These are phyloP conservation scores for Urocyon cinereoargenteus DNA, from an alignment of 2,797 vertebrate species.

Conservation along the genomic window DNA sequence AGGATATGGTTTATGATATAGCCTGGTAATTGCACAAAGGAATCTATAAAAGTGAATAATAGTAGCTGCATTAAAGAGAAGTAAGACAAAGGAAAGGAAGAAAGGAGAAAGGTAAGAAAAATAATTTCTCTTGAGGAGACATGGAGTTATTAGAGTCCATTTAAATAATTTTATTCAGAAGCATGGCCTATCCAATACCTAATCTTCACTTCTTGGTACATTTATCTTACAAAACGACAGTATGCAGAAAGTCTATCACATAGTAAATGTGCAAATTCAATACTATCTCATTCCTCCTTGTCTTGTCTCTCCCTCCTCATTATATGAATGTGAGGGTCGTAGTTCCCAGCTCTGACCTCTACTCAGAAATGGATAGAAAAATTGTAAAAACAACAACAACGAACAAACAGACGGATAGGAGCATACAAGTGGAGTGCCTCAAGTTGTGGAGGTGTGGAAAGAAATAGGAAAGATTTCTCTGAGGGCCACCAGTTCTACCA, in stretches of 20 bases:
- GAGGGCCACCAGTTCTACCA: not conserved
- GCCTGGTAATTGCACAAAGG: not conserved
- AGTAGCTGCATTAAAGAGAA: not conserved
- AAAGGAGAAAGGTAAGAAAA: not conserved
- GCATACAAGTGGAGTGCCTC: not conserved
- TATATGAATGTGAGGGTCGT: not conserved
- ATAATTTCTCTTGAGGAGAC: not conserved
- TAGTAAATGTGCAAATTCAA: not conserved
- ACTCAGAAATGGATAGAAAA: not conserved
- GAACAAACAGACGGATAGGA: not conserved
- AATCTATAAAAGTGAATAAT: slow-evolving; percentile 33
- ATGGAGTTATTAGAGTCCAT: not conserved
- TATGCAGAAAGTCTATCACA: not conserved
- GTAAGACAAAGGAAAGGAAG: not conserved
- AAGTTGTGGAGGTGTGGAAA: not conserved
- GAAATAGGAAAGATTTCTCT: not conserved
- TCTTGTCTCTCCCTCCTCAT: not conserved
- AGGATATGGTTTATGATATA: not conserved
- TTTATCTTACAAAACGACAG: not conserved
- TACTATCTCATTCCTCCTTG: not conserved
- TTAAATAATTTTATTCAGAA: slow-evolving; percentile 45
- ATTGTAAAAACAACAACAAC: not conserved
- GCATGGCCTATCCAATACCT: not conserved
- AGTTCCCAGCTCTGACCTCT: not conserved
- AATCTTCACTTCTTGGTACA: not conserved